Evolutionary conservation across 23 tunicate genomes (phyloP).

Genomic region (Halocynthia roretzi): DNA sequence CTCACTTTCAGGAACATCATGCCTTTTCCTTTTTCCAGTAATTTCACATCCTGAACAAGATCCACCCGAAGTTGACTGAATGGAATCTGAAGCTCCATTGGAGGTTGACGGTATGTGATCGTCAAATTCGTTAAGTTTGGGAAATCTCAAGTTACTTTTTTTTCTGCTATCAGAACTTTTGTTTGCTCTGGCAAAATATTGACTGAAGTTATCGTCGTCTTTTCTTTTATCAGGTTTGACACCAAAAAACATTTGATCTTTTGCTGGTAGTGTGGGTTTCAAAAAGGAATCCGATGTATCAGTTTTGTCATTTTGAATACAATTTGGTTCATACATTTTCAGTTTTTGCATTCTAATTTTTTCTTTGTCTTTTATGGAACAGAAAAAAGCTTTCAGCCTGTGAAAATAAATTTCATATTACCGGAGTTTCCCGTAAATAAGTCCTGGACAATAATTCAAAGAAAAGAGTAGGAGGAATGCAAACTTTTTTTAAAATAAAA

Average conservation of each 20-base stretch:
- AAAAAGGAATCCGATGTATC: not conserved
- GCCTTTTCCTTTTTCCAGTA: not conserved
- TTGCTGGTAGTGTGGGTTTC: not conserved
- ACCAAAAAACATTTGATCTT: constrained; percentile 13
- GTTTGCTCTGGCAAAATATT: constrained; percentile 8
- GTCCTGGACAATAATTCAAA: no score
- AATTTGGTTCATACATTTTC: not conserved
- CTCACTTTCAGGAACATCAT: not conserved
- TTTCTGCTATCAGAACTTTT: not conserved
- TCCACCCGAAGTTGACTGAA: not conserved
- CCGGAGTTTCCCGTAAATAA: not conserved
- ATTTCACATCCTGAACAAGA: constrained; percentile 16
- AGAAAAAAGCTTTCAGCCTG: constrained; percentile 74
- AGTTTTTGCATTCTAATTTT: constrained; percentile 13
- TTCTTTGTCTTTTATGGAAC: constrained; percentile 73
- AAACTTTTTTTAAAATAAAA: no score
- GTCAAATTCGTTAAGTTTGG: constrained; percentile 8
- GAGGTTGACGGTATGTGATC: constrained; percentile 13
- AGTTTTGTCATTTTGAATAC: not conserved
- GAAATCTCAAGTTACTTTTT: constrained; percentile 4
- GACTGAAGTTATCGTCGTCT: not conserved
- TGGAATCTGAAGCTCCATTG: not conserved
- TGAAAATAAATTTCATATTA: not conserved
- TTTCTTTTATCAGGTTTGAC: not conserved
- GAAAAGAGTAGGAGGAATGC: no score